A percentile compares a stretch with the other conserved stretches of the same genome.
These are phyloP conservation scores for Platycheirus albimanus DNA, from an alignment of 2,888 invertebrate species.

Conservation along the genomic window DNA sequence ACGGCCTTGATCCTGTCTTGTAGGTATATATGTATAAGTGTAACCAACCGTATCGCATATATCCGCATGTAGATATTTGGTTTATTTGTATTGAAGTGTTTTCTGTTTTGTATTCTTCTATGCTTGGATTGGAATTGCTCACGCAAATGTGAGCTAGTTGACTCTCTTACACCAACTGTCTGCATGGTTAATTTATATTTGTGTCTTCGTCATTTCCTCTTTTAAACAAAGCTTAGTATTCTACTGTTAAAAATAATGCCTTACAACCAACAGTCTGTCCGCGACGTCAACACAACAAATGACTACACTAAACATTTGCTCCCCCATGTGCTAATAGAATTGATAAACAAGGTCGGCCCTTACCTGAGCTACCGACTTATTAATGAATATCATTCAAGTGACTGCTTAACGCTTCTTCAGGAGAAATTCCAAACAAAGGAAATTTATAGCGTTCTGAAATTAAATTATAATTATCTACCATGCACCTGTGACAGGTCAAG, in stretches of 20 bases:
- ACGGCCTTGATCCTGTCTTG: constrained; percentile 16
- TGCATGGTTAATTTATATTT: constrained; percentile 42
- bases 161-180: constrained; percentile 44
- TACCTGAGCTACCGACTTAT: constrained; percentile 29
- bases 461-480: constrained; percentile 23
- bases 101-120: constrained; percentile 22
- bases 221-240: constrained; percentile 56
- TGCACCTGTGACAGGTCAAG: constrained; percentile 42
- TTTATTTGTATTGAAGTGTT: constrained; percentile 23
- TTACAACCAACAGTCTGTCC: constrained; percentile 62
- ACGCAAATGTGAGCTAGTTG: constrained; percentile 36
- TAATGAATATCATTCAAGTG: constrained; percentile 15
- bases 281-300: constrained; percentile 71
- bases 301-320: constrained; percentile 35
- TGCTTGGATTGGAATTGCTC: constrained; percentile 15
- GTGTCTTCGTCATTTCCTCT: constrained; percentile 47
- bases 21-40: constrained; percentile 12
- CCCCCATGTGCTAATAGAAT: constrained; percentile 40
- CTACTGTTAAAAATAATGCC: constrained; percentile 51
- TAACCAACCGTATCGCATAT: constrained; percentile 31
- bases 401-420: constrained; percentile 19
- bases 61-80: too few species aligned
- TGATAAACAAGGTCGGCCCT: constrained; percentile 16
- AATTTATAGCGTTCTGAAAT: constrained; percentile 25
- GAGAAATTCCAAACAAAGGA: constrained; percentile 28